Conservation (phyloP, 2,797 vertebrate genomes). For the Thunnus albacares region DNA sequence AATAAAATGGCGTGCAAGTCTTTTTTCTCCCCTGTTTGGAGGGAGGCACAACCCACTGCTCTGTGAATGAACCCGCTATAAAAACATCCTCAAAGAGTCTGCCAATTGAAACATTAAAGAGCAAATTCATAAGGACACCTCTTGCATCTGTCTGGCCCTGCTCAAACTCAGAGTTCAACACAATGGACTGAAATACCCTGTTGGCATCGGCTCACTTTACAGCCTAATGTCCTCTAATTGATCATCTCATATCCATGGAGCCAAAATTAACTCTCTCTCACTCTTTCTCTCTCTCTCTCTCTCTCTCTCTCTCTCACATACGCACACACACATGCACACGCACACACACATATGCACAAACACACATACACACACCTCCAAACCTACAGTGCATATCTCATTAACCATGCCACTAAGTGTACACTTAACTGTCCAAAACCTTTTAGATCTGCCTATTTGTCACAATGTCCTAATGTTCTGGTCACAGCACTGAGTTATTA, state of each 20-base stretch:
- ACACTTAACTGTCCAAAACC: conserved; percentile 81
- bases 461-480: conserved; percentile 56
- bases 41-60: conserved; percentile 53
- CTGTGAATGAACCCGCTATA: conserved; percentile 67
- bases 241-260: conserved; percentile 41
- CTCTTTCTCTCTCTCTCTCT: too few species aligned
- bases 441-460: conserved; percentile 80
- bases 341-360: conserved; percentile 17
- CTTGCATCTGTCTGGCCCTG: conserved; percentile 60
- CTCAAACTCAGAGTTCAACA: conserved; percentile 37
- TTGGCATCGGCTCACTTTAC: conserved; percentile 44
- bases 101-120: conserved; percentile 69
- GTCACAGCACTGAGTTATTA: conserved; percentile 46
- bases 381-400: conserved; percentile 54
- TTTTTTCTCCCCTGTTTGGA: conserved; percentile 45
- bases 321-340: conserved; percentile 10
- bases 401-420: conserved; percentile 70
- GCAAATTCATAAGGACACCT: conserved; percentile 70
- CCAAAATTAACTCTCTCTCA: conserved; percentile 17
- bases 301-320: conserved; percentile 11
- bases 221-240: conserved; percentile 54
- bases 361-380: conserved; percentile 19
- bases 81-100: conserved; percentile 65
- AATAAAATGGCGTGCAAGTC: conserved; percentile 78
- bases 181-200: conserved; percentile 33